Percentiles rank a stretch among this genome's conserved stretches.
Conservation (phyloP, 2,888 invertebrate genomes). For the Amphipyra tragopoginis region DNA sequence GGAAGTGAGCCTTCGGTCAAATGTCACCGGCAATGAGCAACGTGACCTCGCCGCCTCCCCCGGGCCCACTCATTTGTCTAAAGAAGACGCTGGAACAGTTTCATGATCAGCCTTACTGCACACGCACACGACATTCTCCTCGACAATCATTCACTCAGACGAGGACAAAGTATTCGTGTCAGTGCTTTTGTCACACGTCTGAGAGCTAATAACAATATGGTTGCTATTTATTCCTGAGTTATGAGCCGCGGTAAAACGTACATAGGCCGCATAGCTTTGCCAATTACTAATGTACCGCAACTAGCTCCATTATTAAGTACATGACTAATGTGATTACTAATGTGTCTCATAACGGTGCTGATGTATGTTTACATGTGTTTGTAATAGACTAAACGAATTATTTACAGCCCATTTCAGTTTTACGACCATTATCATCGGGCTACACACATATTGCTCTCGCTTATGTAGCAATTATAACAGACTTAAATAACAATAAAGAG, state of each 20-base stretch:
- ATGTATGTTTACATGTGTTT: conserved; percentile 40
- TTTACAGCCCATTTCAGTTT: conserved; percentile 37
- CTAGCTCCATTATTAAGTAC: conserved; percentile 46
- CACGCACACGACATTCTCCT: conserved; percentile 62
- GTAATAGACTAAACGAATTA: conserved; percentile 31
- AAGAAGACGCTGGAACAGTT: conserved; percentile 61
- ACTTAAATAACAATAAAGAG: conserved; percentile 44
- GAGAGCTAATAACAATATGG: conserved; percentile 52
- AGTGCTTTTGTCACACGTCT: conserved; percentile 56
- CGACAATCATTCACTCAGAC: conserved; percentile 62
- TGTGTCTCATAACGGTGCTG: conserved; percentile 37
- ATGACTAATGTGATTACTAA: conserved; percentile 47
- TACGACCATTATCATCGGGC: conserved; percentile 38
- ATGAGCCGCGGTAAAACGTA: conserved; percentile 21
- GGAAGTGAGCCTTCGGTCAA: conserved; percentile 75
- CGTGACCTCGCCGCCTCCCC: conserved; percentile 69
- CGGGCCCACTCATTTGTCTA: conserved; percentile 71
- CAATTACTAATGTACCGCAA: conserved; percentile 49
- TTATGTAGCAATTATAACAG: conserved; percentile 38
- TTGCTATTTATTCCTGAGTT: conserved; percentile 48
- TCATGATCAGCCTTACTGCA: conserved; percentile 66
- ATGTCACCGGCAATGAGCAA: conserved; percentile 76
- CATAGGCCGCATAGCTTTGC: conserved; percentile 38
- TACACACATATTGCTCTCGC: conserved; percentile 31
- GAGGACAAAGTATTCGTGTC: conserved; percentile 58